phyloP scores from a whole-genome alignment of 2,888 invertebrate species.

The Drosophila quinaria region DNA sequence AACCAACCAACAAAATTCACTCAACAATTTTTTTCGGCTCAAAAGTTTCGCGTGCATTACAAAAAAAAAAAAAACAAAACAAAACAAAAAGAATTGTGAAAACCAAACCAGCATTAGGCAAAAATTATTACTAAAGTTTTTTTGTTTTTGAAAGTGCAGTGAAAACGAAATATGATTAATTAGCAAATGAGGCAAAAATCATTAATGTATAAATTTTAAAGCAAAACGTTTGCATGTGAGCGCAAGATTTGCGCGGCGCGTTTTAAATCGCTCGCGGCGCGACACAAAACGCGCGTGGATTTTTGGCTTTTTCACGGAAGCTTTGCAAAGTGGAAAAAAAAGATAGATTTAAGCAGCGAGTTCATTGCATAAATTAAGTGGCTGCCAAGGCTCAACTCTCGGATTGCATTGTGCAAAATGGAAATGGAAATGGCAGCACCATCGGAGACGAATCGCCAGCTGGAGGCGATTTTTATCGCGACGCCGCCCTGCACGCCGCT shows the following conservation, averaged over 20 bases:
- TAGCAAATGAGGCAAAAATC: conserved; percentile 67
- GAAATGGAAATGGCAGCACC: conserved; percentile 49
- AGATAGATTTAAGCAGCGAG: conserved; percentile 41
- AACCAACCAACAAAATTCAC: conserved; percentile 52
- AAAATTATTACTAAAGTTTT: conserved; percentile 70
- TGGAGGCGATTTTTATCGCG: conserved; percentile 69
- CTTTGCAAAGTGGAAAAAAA: conserved; percentile 14
- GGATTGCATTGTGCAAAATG: conserved; percentile 16
- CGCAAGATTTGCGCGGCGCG: conserved; percentile 55
- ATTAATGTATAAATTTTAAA: conserved; percentile 64
- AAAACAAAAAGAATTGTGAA: conserved; percentile 58
- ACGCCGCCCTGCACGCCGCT: conserved; percentile 66
- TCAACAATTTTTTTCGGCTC: conserved; percentile 36
- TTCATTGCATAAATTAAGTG: conserved; percentile 68
- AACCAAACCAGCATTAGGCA: conserved; percentile 63
- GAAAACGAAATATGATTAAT: conserved; percentile 81
- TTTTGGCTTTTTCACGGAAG: conserved; percentile 42
- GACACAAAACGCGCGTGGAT: conserved; percentile 59
- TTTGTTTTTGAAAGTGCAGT: conserved; percentile 81
- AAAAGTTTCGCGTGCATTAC: conserved; percentile 64
- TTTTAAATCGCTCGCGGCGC: conserved; percentile 64
- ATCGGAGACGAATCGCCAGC: conserved; percentile 49
- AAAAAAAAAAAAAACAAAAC: conserved; percentile 20
- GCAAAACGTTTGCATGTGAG: conserved; percentile 65
- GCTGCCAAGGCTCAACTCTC: conserved; percentile 33